Percentiles rank a stretch among this genome's conserved stretches.
Conservation (phyloP, 2,888 invertebrate species). For the Acanthoscelides obtectus region DNA sequence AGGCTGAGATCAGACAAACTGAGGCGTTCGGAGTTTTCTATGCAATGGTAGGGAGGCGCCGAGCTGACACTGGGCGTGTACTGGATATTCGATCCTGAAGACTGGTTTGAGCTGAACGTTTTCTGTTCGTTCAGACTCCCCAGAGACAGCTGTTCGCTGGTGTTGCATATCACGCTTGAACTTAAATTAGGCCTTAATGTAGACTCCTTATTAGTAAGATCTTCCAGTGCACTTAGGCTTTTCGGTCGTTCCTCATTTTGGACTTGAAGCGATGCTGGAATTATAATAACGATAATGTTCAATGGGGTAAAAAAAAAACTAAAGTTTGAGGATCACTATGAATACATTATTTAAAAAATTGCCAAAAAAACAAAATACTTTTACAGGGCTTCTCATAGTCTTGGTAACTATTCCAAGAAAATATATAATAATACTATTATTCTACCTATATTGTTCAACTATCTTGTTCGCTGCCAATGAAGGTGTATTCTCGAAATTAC, state of each 20-base stretch:
- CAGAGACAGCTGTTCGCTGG: slow-evolving; percentile 33
- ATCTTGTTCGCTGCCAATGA: no score
- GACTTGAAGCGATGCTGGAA: slow-evolving; percentile 1
- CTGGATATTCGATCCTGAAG: slow-evolving; percentile 36
- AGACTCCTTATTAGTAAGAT: slow-evolving; percentile 26
- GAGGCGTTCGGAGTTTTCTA: slow-evolving; percentile 33
- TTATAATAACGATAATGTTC: no score
- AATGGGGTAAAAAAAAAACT: no score
- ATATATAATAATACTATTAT: no score
- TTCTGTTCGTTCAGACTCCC: slow-evolving; percentile 26
- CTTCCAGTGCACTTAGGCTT: slow-evolving; percentile 42
- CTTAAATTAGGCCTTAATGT: slow-evolving; percentile 35
- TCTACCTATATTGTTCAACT: no score
- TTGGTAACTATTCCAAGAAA: no score
- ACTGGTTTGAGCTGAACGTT: slow-evolving; percentile 32
- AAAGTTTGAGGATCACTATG: no score
- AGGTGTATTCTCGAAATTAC: no score
- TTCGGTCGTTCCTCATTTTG: slow-evolving; percentile 37
- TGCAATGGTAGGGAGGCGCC: slow-evolving; percentile 32
- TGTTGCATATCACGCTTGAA: slow-evolving; percentile 36
- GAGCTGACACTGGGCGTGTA: slow-evolving; percentile 35
- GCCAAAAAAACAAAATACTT: no score
- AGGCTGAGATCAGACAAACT: slow-evolving; percentile 38
- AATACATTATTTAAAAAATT: no score
- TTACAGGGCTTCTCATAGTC: no score